phyloP scores from a whole-genome alignment of 2,888 invertebrate species.

The Netelia fuscicornis region DNA sequence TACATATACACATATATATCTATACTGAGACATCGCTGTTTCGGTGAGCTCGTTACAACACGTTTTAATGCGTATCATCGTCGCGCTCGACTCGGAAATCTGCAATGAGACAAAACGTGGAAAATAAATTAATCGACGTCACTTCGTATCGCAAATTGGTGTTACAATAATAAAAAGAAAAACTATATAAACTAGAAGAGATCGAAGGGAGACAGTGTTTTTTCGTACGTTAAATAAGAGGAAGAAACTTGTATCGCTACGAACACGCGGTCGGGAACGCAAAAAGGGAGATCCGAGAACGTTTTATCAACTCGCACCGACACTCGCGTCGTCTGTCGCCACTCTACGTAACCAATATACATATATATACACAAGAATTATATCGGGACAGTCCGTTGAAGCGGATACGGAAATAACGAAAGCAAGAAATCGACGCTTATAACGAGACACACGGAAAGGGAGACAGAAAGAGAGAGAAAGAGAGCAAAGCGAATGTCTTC shows the following conservation, averaged over 20 bases:
- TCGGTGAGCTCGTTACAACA: background rate
- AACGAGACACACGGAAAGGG: background rate
- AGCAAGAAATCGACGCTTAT: background rate
- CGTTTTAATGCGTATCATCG: background rate
- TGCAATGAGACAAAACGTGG: no score
- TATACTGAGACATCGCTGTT: background rate
- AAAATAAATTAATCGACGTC: no score
- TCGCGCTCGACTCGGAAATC: background rate
- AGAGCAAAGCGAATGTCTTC: constrained; percentile 66
- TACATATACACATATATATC: background rate
- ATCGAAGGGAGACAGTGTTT: background rate
- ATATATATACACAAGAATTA: background rate
- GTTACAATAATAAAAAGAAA: background rate
- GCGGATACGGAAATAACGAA: constrained; percentile 19
- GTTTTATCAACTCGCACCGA: constrained; percentile 40
- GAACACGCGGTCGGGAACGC: constrained; percentile 15
- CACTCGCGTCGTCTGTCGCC: background rate
- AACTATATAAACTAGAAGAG: no score
- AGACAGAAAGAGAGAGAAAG: background rate
- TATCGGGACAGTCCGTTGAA: background rate
- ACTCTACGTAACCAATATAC: constrained; percentile 20
- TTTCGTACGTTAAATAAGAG: background rate
- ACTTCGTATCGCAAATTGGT: no score
- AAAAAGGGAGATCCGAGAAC: background rate
- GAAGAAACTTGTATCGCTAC: background rate